Evolutionary conservation across 2,888 invertebrate species (phyloP).

Genomic region (Diachrysia chrysitis): DNA sequence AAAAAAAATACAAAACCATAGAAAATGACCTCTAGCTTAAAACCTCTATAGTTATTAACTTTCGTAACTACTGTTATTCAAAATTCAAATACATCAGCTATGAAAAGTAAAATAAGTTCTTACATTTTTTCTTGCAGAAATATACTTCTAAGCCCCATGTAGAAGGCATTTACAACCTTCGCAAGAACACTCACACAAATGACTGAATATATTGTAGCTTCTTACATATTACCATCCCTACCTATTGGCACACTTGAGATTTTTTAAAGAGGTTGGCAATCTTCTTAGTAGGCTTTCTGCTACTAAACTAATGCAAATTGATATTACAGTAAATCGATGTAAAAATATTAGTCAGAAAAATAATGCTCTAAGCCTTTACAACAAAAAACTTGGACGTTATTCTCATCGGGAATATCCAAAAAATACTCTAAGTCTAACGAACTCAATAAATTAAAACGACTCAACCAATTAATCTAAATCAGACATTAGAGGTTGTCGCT

Average conservation of each 20-base stretch:
- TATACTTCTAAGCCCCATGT: constrained; percentile 12
- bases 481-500: constrained; percentile 5
- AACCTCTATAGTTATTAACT: too few relatives aligned
- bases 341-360: not conserved
- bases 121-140: constrained; percentile 10
- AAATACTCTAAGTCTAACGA: constrained; percentile 14
- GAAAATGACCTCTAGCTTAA: too few relatives aligned
- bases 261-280: not conserved
- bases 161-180: constrained; percentile 23
- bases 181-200: constrained; percentile 40
- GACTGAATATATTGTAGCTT: constrained; percentile 28
- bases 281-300: not conserved
- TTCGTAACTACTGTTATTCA: too few relatives aligned
- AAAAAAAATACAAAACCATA: too few relatives aligned
- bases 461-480: constrained; percentile 34
- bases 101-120: not conserved
- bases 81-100: not conserved
- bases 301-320: not conserved
- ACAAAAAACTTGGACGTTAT: constrained; percentile 4
- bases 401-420: constrained; percentile 7
- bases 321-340: not conserved
- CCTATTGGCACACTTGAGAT: not conserved
- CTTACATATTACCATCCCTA: constrained; percentile 19
- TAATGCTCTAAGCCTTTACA: not conserved
- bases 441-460: constrained; percentile 31